Percentiles rank a stretch among this genome's conserved stretches.
These are phyloP conservation scores for Stichodactyla helianthus DNA, from an alignment of 64 coral and sea anemone species.

Conservation along the genomic window DNA sequence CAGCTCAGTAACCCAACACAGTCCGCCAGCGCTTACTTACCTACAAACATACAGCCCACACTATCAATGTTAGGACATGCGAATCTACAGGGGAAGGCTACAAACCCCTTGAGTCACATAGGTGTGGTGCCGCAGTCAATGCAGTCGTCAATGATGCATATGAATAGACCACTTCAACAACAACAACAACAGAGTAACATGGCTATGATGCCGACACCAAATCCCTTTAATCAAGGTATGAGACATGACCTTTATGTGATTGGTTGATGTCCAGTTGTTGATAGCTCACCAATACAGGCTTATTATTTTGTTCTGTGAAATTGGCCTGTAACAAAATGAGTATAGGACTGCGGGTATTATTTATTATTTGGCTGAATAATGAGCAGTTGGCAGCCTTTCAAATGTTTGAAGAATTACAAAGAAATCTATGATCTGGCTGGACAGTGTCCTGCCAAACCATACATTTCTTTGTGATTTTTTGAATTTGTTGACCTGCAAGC, in stretches of 20 bases:
- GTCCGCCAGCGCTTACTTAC: conserved; percentile 38
- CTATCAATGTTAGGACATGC: conserved; percentile 60
- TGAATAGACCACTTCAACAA: conserved; percentile 56
- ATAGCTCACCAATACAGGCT: no score
- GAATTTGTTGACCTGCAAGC: no score
- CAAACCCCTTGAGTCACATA: conserved; percentile 68
- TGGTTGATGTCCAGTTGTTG: no score
- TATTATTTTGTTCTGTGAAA: no score
- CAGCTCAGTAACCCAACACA: conserved; percentile 40
- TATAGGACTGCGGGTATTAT: no score
- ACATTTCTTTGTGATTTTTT: no score
- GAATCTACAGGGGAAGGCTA: conserved; percentile 71
- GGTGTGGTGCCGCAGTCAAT: conserved; percentile 39
- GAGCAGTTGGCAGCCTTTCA: no score
- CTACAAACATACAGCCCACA: conserved; percentile 35
- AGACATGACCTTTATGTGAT: not conserved
- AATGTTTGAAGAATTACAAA: no score
- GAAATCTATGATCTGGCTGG: no score
- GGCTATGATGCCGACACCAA: conserved; percentile 47
- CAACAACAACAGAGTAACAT: conserved; percentile 49
- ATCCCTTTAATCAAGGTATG: conserved; percentile 87
- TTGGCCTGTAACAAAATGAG: no score
- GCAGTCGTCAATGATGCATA: conserved; percentile 63
- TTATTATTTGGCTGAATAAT: no score
- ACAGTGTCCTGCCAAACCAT: no score